These are phyloP conservation scores for Epinotia nisella DNA, from an alignment of 2,888 invertebrate species.

Conservation along the genomic window DNA sequence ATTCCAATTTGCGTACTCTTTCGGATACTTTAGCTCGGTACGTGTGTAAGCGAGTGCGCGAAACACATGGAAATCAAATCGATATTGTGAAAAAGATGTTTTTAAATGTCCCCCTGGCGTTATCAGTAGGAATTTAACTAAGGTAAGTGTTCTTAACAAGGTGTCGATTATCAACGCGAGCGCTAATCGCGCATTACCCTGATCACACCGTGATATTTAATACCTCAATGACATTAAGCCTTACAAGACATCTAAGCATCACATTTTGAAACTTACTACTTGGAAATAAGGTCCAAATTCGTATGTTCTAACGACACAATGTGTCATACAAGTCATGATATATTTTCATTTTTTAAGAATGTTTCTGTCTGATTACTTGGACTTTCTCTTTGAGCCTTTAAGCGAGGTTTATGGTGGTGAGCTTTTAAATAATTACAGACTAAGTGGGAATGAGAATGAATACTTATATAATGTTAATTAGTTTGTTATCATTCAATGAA, in stretches of 20 bases:
- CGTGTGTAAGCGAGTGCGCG: too few species aligned
- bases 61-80: too few species aligned
- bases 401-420: slow-evolving; percentile 5
- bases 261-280: background rate
- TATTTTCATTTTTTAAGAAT: slow-evolving; percentile 25
- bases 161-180: slow-evolving; percentile 14
- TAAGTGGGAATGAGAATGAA: background rate
- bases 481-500: background rate
- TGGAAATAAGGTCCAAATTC: background rate
- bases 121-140: background rate
- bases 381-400: slow-evolving; percentile 36
- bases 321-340: slow-evolving; percentile 8
- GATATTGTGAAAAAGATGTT: too few species aligned
- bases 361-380: slow-evolving; percentile 4
- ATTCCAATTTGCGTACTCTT: too few species aligned
- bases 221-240: slow-evolving; percentile 23
- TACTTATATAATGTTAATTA: background rate
- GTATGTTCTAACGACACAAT: background rate
- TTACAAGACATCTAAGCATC: background rate
- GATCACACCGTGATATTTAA: slow-evolving; percentile 8
- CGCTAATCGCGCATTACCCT: background rate
- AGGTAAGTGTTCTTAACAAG: background rate
- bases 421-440: slow-evolving; percentile 11
- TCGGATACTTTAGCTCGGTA: too few species aligned
- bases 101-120: too few species aligned